These are phyloP conservation scores for Nomada hirtipes DNA, from an alignment of 2,888 invertebrate species.

Conservation along the genomic window DNA sequence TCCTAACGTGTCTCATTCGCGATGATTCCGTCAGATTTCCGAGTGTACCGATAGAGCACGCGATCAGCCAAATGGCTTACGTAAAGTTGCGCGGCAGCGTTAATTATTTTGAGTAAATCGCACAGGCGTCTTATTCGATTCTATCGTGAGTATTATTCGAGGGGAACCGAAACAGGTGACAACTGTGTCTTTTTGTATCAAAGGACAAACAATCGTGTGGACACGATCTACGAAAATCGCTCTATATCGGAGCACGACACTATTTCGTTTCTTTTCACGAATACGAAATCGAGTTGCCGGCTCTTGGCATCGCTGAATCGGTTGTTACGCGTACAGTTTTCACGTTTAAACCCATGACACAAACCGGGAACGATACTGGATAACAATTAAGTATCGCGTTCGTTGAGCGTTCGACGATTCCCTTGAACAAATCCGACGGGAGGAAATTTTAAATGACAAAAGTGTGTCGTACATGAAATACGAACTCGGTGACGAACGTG, in stretches of 20 bases:
- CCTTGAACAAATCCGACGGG: not conserved
- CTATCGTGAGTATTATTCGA: slow-evolving; percentile 8
- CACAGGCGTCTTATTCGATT: not conserved
- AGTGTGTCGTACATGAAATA: slow-evolving; percentile 37
- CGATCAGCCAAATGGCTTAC: slow-evolving; percentile 46
- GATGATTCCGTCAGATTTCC: slow-evolving; percentile 48
- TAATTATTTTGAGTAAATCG: slow-evolving; percentile 26
- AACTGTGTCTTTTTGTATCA: not conserved
- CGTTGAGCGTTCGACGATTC: not conserved
- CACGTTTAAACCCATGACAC: slow-evolving; percentile 4
- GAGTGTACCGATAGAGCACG: slow-evolving; percentile 54
- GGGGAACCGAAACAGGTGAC: slow-evolving; percentile 3
- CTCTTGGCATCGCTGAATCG: not conserved
- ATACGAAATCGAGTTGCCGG: slow-evolving; percentile 46
- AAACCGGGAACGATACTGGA: slow-evolving; percentile 1
- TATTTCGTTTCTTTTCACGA: slow-evolving; percentile 43
- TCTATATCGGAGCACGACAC: slow-evolving; percentile 13
- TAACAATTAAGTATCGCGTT: not conserved
- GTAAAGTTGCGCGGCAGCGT: slow-evolving; percentile 53
- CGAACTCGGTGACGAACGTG: slow-evolving; percentile 15
- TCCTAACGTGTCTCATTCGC: slow-evolving; percentile 25
- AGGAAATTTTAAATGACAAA: slow-evolving; percentile 8
- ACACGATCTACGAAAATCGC: not conserved
- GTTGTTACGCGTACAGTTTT: not conserved
- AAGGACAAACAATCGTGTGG: not conserved